phyloP scores from a whole-genome alignment of 53 echinoderm and acorn worm genomes.

The Stichopus horrens region DNA sequence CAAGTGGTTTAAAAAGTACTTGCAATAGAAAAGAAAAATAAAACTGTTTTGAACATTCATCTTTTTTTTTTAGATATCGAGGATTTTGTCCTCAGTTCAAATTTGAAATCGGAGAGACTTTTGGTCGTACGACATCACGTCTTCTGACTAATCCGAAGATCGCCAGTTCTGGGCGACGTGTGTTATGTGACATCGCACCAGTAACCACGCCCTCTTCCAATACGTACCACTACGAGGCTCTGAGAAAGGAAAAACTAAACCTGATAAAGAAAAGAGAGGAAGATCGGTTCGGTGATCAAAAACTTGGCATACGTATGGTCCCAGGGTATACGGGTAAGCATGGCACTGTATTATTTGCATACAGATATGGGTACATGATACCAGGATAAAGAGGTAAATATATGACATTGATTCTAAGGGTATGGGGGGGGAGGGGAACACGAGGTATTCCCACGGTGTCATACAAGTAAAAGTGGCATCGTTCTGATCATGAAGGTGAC shows the following conservation, averaged over 20 bases:
- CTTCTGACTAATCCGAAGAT: constrained; percentile 77
- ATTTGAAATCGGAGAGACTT: constrained; percentile 95
- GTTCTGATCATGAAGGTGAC: too few species aligned
- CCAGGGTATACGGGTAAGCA: constrained; percentile 92
- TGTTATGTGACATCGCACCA: constrained; percentile 79
- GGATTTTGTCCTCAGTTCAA: constrained; percentile 99
- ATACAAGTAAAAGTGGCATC: too few species aligned
- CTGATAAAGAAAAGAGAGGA: constrained; percentile 56
- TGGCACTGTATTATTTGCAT: neutral
- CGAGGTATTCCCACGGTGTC: too few species aligned
- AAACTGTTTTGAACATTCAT: neutral
- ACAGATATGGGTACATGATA: neutral
- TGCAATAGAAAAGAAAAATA: neutral
- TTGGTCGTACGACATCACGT: constrained; percentile 87
- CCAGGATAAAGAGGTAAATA: too few species aligned
- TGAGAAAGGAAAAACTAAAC: constrained; percentile 21
- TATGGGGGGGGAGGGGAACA: too few species aligned
- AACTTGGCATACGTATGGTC: constrained; percentile 82
- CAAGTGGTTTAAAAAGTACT: too few species aligned
- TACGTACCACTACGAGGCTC: constrained; percentile 31
- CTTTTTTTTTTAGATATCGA: constrained; percentile 66
- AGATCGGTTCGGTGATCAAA: constrained; percentile 90
- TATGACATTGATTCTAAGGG: too few species aligned
- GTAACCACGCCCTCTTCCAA: constrained; percentile 53
- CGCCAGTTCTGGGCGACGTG: constrained; percentile 70